phyloP scores from a whole-genome alignment of 2,797 vertebrate genomes.

The Chromis chromis region DNA sequence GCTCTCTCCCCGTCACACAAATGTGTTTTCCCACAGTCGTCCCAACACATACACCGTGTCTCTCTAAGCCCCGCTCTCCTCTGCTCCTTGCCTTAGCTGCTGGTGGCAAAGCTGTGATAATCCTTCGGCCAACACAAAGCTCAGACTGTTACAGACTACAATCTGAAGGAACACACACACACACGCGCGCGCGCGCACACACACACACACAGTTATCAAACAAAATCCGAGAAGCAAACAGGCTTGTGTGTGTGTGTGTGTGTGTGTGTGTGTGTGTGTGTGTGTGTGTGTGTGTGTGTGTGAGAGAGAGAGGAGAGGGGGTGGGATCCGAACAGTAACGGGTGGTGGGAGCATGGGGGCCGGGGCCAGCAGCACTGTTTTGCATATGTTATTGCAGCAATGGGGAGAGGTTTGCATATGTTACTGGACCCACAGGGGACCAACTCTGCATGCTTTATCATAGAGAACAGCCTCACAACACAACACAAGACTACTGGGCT shows the following conservation, averaged over 20 bases:
- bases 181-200: slow-evolving; percentile 50
- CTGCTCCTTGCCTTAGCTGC: slow-evolving; percentile 81
- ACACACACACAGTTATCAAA: slow-evolving; percentile 63
- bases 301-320: slow-evolving; percentile 32
- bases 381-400: slow-evolving; percentile 80
- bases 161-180: slow-evolving; percentile 75
- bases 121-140: slow-evolving; percentile 86
- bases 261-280: slow-evolving; percentile 42
- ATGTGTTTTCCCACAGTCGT: slow-evolving; percentile 73
- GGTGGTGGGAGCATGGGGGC: slow-evolving; percentile 58
- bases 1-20: slow-evolving; percentile 11
- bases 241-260: slow-evolving; percentile 54
- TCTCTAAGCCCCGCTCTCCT: slow-evolving; percentile 75
- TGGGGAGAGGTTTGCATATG: slow-evolving; percentile 81
- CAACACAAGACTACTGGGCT: slow-evolving; percentile 61
- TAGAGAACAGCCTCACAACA: slow-evolving; percentile 68
- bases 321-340: slow-evolving; percentile 61
- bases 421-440: slow-evolving; percentile 77
- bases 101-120: slow-evolving; percentile 84
- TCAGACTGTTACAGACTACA: slow-evolving; percentile 82
- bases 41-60: slow-evolving; percentile 66
- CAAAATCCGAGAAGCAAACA: slow-evolving; percentile 80
- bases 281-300: slow-evolving; percentile 8
- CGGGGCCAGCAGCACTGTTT: slow-evolving; percentile 68
- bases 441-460: slow-evolving; percentile 76